These are phyloP conservation scores for Microplitis mediator DNA, from an alignment of 1,140 invertebrate species.

Conservation along the genomic window DNA sequence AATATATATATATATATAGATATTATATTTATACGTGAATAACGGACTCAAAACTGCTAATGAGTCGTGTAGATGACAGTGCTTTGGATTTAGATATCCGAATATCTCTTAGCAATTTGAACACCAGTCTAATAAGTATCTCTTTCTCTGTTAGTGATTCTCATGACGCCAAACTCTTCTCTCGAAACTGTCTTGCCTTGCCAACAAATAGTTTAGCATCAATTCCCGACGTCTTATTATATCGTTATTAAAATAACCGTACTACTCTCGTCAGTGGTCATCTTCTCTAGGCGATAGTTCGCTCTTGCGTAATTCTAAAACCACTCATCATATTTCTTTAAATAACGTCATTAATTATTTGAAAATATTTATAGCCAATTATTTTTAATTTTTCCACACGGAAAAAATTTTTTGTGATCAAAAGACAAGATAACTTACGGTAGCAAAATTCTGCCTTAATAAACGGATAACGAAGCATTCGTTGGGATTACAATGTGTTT, in stretches of 20 bases:
- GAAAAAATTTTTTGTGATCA: too few relatives aligned
- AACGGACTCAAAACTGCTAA: constrained; percentile 48
- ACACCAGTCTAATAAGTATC: constrained; percentile 3
- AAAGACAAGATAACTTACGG: too few relatives aligned
- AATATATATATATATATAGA: too few relatives aligned
- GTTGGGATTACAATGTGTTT: too few relatives aligned
- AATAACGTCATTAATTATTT: neutral
- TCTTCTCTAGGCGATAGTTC: neutral
- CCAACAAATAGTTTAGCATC: constrained; percentile 62
- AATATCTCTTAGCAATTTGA: constrained; percentile 2
- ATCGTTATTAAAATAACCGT: constrained; percentile 61
- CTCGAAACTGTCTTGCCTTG: constrained; percentile 50
- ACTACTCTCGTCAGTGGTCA: constrained; percentile 12
- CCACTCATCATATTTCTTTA: too few relatives aligned
- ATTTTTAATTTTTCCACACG: too few relatives aligned
- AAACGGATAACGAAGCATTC: too few relatives aligned
- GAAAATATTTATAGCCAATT: too few relatives aligned
- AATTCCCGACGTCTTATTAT: constrained; percentile 63
- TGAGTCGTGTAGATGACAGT: constrained; percentile 59
- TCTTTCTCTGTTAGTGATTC: constrained; percentile 13
- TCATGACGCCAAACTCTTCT: constrained; percentile 17
- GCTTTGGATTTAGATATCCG: constrained; percentile 47
- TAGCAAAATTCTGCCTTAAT: too few relatives aligned
- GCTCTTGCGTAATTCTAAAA: too few relatives aligned
- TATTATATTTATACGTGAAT: neutral